Evolutionary conservation across 2,113 vertebrate genomes (phyloP).

Genomic region (Tricholaema leucomelas): DNA sequence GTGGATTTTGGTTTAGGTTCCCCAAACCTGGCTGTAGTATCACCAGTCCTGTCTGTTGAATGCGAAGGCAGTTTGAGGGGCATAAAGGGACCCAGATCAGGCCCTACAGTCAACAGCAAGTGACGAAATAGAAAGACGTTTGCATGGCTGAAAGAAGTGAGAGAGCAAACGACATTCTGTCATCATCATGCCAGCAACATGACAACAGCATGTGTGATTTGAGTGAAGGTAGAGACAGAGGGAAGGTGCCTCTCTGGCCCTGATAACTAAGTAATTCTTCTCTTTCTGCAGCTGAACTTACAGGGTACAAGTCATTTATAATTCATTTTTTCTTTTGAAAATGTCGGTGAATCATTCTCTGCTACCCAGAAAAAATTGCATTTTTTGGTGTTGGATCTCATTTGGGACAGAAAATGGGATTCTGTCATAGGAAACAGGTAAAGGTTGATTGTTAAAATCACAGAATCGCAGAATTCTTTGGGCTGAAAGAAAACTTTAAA

Average conservation of each 20-base stretch:
- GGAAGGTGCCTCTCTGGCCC: not conserved
- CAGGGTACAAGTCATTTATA: not conserved
- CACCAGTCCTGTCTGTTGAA: not conserved
- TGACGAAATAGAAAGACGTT: not conserved
- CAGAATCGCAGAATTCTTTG: not conserved
- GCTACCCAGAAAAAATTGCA: not conserved
- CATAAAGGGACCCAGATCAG: not conserved
- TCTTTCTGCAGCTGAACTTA: not conserved
- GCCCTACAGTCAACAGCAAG: not conserved
- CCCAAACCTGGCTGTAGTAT: not conserved
- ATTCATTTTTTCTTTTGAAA: not conserved
- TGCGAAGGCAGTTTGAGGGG: not conserved
- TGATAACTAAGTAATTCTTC: not conserved
- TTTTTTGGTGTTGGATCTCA: rapidly evolving
- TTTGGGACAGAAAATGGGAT: not conserved
- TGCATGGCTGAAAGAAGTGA: not conserved
- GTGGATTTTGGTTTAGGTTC: not conserved
- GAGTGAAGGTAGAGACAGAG: not conserved
- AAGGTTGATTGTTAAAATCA: not conserved
- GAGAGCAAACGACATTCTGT: not conserved
- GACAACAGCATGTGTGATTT: not conserved
- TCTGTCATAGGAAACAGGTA: not conserved
- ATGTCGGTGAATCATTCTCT: not conserved
- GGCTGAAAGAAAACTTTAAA: not conserved
- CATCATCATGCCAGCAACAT: not conserved